These are phyloP conservation scores for Drosophila carrolli DNA, from an alignment of 1,140 invertebrate species.

Conservation along the genomic window DNA sequence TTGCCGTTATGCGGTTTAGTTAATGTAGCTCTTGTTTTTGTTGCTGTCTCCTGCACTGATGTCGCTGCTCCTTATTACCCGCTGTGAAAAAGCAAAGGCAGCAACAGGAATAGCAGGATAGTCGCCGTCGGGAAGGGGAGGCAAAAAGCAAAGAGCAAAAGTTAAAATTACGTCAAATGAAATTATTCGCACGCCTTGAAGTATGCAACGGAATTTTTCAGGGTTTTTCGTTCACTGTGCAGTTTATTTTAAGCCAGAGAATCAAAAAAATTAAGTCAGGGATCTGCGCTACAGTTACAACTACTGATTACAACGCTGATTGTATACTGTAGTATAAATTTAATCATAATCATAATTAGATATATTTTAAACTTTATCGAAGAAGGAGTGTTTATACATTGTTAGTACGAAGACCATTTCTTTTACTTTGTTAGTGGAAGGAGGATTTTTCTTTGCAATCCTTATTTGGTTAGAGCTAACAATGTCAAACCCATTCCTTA, in stretches of 20 bases:
- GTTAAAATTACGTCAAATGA: slow-evolving; percentile 40
- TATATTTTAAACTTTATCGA: too few species aligned
- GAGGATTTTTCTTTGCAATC: slow-evolving; percentile 1
- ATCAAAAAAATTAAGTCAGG: background rate
- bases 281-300: background rate
- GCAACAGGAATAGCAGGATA: slow-evolving; percentile 1
- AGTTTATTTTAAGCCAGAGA: background rate
- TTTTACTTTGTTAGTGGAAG: background rate
- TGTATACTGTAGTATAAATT: too few species aligned
- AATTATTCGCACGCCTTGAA: slow-evolving; percentile 44
- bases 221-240: slow-evolving; percentile 6
- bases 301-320: too few species aligned
- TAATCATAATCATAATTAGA: too few species aligned
- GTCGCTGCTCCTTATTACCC: slow-evolving; percentile 13
- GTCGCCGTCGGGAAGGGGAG: background rate
- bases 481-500: slow-evolving; percentile 48
- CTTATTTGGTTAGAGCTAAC: slow-evolving; percentile 33
- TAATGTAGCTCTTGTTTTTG: slow-evolving; percentile 21
- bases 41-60: slow-evolving; percentile 14
- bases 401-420: background rate
- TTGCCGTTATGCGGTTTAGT: slow-evolving; percentile 34
- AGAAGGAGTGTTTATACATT: too few species aligned
- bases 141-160: slow-evolving; percentile 42
- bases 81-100: slow-evolving; percentile 13
- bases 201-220: slow-evolving; percentile 32